Conservation (phyloP, 2,113 vertebrate genomes). For the Tragelaphus scriptus region DNA sequence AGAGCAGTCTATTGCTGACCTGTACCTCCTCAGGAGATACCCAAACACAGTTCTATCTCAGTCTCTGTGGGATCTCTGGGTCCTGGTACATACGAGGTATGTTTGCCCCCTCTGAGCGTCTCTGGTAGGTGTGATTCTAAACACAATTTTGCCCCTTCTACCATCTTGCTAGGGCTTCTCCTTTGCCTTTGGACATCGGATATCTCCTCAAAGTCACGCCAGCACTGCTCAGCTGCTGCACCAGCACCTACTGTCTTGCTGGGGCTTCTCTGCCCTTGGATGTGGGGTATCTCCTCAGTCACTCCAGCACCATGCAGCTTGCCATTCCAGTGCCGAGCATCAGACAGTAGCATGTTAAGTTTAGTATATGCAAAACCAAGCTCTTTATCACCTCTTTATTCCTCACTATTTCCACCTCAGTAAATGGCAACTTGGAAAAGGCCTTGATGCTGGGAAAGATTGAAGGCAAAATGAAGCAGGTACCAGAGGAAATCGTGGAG, state of each 20-base stretch:
- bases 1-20: neutral
- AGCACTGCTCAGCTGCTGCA: neutral
- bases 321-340: neutral
- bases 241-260: neutral
- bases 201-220: neutral
- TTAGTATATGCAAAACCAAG: neutral
- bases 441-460: neutral
- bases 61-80: neutral
- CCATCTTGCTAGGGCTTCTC: neutral
- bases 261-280: neutral
- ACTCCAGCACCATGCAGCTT: neutral
- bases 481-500: neutral
- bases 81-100: neutral
- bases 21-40: neutral
- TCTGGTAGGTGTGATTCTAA: neutral
- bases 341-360: neutral
- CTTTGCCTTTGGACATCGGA: rapidly evolving
- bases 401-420: neutral
- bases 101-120: neutral
- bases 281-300: rapidly evolving
- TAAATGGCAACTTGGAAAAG: neutral
- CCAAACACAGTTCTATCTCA: neutral
- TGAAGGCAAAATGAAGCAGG: neutral
- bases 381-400: neutral
- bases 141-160: neutral